Conservation (phyloP, 2,113 vertebrate genomes). For the Cyrtonyx montezumae region DNA sequence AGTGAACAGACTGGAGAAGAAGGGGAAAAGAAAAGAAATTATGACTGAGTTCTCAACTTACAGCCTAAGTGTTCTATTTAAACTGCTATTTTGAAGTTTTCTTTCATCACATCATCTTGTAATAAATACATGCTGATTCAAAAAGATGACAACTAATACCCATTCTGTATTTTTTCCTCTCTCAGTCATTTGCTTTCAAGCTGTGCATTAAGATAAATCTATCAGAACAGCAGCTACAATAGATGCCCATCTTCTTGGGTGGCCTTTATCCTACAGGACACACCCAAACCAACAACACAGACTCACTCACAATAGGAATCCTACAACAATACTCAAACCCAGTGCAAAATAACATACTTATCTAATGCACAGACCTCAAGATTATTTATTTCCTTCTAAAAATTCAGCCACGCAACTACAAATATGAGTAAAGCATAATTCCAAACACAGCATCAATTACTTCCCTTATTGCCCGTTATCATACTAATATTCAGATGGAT, state of each 20-base stretch:
- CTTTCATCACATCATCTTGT: not conserved
- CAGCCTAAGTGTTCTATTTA: not conserved
- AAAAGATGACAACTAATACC: not conserved
- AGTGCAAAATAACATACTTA: not conserved
- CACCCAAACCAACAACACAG: not conserved
- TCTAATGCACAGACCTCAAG: not conserved
- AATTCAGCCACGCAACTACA: not conserved
- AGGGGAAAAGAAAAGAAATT: not conserved
- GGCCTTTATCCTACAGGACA: not conserved
- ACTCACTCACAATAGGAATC: not conserved
- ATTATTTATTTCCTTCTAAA: not conserved
- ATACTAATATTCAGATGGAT: not conserved
- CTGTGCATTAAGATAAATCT: not conserved
- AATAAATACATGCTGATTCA: not conserved
- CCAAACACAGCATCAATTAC: not conserved
- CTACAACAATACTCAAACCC: not conserved
- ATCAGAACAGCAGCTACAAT: not conserved
- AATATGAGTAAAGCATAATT: not conserved
- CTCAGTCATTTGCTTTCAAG: not conserved
- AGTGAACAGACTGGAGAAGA: constrained; percentile 80
- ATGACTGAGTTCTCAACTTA: not conserved
- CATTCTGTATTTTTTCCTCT: not conserved
- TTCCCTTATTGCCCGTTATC: not conserved
- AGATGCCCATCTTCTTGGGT: not conserved
- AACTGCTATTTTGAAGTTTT: not conserved